Conservation (phyloP, 23 tunicate species). For the Phallusia fumigata region DNA sequence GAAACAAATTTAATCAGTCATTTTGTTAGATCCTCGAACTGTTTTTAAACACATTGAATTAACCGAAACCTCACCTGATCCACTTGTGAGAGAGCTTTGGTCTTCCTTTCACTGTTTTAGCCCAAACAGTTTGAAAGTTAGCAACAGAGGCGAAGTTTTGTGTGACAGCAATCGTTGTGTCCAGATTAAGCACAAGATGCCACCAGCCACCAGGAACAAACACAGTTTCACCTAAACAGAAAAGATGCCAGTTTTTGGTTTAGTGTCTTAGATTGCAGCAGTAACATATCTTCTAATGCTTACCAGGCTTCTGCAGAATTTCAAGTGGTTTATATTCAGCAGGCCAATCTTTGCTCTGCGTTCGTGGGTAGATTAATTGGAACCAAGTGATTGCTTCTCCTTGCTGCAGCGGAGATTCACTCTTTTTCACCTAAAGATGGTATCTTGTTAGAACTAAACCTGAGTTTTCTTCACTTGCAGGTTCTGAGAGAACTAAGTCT, state of each 20-base stretch:
- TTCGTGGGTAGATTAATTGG: slow-evolving; percentile 74
- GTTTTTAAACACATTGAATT: no score
- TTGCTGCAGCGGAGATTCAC: slow-evolving; percentile 61
- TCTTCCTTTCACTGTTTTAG: slow-evolving; percentile 94
- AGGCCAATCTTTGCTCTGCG: slow-evolving; percentile 81
- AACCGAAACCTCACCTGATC: slow-evolving; percentile 50
- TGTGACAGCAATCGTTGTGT: slow-evolving; percentile 88
- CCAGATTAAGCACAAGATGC: slow-evolving; percentile 95
- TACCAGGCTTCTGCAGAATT: slow-evolving; percentile 94
- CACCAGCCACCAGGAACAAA: slow-evolving; percentile 98
- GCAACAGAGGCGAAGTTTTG: slow-evolving; percentile 97
- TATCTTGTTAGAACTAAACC: no score
- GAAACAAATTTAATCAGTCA: no score
- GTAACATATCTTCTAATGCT: background rate
- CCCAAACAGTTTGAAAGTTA: slow-evolving; percentile 94
- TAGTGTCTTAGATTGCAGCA: no score
- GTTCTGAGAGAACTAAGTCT: no score
- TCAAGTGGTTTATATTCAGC: slow-evolving; percentile 84
- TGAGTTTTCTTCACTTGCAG: no score
- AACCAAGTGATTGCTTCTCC: slow-evolving; percentile 99
- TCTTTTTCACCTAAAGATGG: slow-evolving; percentile 70
- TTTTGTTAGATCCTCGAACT: no score
- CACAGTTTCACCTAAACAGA: slow-evolving; percentile 84
- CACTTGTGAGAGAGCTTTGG: slow-evolving; percentile 91
- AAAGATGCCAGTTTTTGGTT: background rate